Evolutionary conservation across 1,140 invertebrate genomes (phyloP), one percentile per base, ranked within the genome.

Genomic region (Megalopta genalis): DNA sequence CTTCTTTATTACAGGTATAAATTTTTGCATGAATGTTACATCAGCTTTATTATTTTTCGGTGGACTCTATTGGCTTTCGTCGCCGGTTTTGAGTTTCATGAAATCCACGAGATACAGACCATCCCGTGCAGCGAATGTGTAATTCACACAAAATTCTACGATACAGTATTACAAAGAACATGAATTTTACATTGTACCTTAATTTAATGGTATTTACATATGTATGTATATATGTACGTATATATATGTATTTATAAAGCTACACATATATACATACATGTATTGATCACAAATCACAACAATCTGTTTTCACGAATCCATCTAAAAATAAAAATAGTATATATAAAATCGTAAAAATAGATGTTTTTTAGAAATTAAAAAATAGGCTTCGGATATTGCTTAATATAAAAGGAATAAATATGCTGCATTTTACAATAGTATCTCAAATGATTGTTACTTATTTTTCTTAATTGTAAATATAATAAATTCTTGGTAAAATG

Each of bases 1-100:
- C 2, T 57, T 60, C 67, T 49, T 32, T n/a, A 70, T 66, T 85
- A 54, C 83, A 86, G 84, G 21, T 21, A 54, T 67, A 25, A 62
- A 46, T n/a, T 25, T 73, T 3, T 86, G 80, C 18, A 18, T 86
- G 66, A 54, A 42, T 23, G 18, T 63, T 12, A 54, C 70, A 8
- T 80, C 83, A 1, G 37, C 76, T 12, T 54, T 85, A 39, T 62
- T 76, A 42, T 85, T 85, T 52, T n/a, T 86, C n/a, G 84, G 84
- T n/a, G 84, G 83, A 72, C 49, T 72, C 8, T 82, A 76, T 16
- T 86, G 83, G 83, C 67, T 77, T 21, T 46, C 69, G 14, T 70
- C 67, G 21, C 74, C 83, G 10, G 9, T 64, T 25, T 9, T 77
- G 52, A 67, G 73, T 12, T 66, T 82, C 10, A 21, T 85, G 42